Percentiles rank a stretch among this genome's conserved stretches.
Conservation (phyloP, 2,113 vertebrate species). For the Cacatua alba region DNA sequence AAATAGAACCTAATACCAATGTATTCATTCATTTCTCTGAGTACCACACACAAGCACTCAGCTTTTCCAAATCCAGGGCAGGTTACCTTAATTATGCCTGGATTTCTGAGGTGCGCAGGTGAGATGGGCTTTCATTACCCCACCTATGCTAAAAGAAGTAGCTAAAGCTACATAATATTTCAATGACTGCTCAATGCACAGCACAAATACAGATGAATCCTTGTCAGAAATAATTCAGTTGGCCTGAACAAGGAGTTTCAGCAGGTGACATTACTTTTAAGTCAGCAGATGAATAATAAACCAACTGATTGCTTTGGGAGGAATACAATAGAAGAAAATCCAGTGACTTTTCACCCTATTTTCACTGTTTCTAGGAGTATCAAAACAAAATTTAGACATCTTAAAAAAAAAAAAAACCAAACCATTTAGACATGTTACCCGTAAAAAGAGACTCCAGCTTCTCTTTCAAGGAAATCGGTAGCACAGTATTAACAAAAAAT, state of each 20-base stretch:
- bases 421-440: background rate
- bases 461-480: constrained; percentile 63
- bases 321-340: constrained; percentile 3
- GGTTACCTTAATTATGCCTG: constrained; percentile 42
- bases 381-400: constrained; percentile 7
- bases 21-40: constrained; percentile 29
- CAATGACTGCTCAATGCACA: background rate
- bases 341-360: constrained; percentile 23
- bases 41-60: background rate
- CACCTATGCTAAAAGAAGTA: background rate
- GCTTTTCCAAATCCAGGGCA: constrained; percentile 29
- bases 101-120: constrained; percentile 31
- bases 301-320: constrained; percentile 18
- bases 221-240: constrained; percentile 58
- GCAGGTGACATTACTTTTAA: constrained; percentile 50
- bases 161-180: constrained; percentile 36
- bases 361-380: background rate
- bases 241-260: constrained; percentile 55
- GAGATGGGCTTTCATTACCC: background rate
- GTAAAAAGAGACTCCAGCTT: constrained; percentile 8
- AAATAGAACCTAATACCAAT: constrained; percentile 8
- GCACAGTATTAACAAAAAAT: constrained; percentile 28
- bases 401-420: background rate
- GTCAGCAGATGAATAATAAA: constrained; percentile 56
- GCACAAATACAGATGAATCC: constrained; percentile 9